A percentile compares a stretch with the other conserved stretches of the same genome.
Evolutionary conservation across 1,140 invertebrate species (phyloP).

Genomic region (Drosophila gunungcola): DNA sequence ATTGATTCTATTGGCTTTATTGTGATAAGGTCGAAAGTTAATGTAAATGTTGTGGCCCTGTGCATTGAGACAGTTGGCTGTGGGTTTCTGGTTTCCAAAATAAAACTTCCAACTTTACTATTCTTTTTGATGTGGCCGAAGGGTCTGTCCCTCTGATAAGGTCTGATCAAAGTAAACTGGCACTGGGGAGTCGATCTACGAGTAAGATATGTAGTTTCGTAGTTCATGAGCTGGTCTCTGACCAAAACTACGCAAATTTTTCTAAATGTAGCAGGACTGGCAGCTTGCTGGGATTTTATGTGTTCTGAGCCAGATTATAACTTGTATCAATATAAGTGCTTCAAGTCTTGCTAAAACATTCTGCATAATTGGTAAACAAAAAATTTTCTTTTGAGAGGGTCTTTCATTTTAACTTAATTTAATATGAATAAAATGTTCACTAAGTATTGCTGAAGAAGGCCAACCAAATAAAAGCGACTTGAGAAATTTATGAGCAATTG

Average conservation of each 20-base stretch:
- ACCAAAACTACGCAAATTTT: slow-evolving; percentile 3
- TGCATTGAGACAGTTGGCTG: slow-evolving; percentile 63
- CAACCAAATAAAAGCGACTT: too few relatives aligned
- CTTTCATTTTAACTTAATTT: too few relatives aligned
- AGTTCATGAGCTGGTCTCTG: slow-evolving; percentile 5
- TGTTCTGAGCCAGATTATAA: too few relatives aligned
- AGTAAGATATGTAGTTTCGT: slow-evolving; percentile 15
- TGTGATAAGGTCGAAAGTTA: slow-evolving; percentile 80
- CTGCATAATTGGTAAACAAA: too few relatives aligned
- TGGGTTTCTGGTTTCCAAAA: slow-evolving; percentile 58
- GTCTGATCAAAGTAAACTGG: slow-evolving; percentile 56
- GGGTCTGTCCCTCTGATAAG: slow-evolving; percentile 24
- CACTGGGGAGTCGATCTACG: slow-evolving; percentile 28
- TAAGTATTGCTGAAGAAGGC: too few relatives aligned
- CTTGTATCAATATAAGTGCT: too few relatives aligned
- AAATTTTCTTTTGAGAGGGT: too few relatives aligned
- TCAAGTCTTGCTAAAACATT: too few relatives aligned
- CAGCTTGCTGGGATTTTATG: background rate
- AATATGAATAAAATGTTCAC: too few relatives aligned
- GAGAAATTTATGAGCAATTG: too few relatives aligned
- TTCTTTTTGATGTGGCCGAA: slow-evolving; percentile 49
- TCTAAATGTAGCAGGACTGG: background rate
- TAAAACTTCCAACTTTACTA: slow-evolving; percentile 63
- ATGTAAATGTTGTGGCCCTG: slow-evolving; percentile 78
- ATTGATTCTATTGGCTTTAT: slow-evolving; percentile 80